Percentiles rank a stretch among this genome's conserved stretches.
Evolutionary conservation across 35 echinoderm and acorn worm genomes (phyloP).

Genomic region (Hemicentrotus pulcherrimus): DNA sequence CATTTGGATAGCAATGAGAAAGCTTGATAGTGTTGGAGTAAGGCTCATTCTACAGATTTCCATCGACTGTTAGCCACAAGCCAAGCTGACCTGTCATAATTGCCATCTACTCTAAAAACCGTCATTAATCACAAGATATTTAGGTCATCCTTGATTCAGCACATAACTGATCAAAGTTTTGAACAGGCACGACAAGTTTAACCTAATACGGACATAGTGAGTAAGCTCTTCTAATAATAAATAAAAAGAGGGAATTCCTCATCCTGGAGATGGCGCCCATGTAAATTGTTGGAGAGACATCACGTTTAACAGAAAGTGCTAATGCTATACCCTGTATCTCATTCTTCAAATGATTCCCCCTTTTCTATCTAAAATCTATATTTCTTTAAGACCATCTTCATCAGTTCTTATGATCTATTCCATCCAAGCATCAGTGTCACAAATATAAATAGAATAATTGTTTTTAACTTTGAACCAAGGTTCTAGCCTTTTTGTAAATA

Average conservation of each 20-base stretch:
- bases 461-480: no score
- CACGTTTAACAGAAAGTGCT: background rate
- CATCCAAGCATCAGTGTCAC: no score
- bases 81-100: background rate
- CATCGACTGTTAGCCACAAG: background rate
- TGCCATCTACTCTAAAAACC: background rate
- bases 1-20: background rate
- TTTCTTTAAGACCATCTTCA: background rate
- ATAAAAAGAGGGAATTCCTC: slow-evolving; percentile 3
- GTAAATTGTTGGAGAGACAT: background rate
- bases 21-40: background rate
- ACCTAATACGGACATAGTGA: slow-evolving; percentile 31
- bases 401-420: no score
- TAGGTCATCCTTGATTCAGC: background rate
- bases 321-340: background rate
- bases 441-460: no score
- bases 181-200: slow-evolving; percentile 25
- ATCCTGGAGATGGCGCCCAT: background rate
- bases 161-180: slow-evolving; percentile 28
- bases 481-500: no score
- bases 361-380: background rate
- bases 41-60: background rate
- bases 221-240: slow-evolving; percentile 13
- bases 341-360: background rate
- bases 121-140: slow-evolving; percentile 34